Base-by-base conservation (phyloP, 2,113 vertebrate genomes). In the Lethenteron reissneri region DNA sequence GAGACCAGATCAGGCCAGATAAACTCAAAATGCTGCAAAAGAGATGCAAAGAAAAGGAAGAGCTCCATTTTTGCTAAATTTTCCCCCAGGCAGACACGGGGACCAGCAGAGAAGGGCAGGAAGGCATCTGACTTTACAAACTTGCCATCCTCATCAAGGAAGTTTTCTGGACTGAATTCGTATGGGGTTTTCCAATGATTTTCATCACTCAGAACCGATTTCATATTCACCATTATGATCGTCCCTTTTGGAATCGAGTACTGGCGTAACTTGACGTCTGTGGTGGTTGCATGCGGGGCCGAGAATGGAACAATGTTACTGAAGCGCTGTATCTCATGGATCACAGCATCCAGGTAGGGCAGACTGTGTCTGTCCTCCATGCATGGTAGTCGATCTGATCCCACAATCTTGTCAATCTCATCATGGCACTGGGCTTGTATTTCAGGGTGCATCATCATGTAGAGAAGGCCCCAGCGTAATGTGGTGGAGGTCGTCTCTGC, bases 61-160 rank as follows among this genome's bases (percentile, higher is more conserved):
- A 85, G 77, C 73, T 85, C 83, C 82, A 83, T 84, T 74, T n/a
- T 85, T 72, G 84, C 83, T 75, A 86, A 78, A 73, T 80, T 76
- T 78, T 85, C 83, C 57, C 83, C 83, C 56, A 78, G 3, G 57
- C 83, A 85, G 73, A 74, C 78, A 62, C 84, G 79, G 70, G 8
- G 75, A 90, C 87, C 86, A 79, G 84, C 78, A 75, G 86, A 89
- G 79, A 94, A 94, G 10, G 87, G 85, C 71, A 90, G 73, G 76
- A 92, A 92, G 73, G 83, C 79, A 2, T 89, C 86, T 70, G 74
- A 80, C 74, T 78, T 86, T 73, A 80, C 80, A 76, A 90, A 87
- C 72, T 80, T 81, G 69, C 87, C 84, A 8, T 87, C 79, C 70
- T 78, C 75, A 74, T 90, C 84, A 80, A 91, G 78, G 76, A 92